A percentile compares a stretch with the other conserved stretches of the same genome.
Evolutionary conservation across 2,113 vertebrate genomes (phyloP).

Genomic region (Abramis brama): DNA sequence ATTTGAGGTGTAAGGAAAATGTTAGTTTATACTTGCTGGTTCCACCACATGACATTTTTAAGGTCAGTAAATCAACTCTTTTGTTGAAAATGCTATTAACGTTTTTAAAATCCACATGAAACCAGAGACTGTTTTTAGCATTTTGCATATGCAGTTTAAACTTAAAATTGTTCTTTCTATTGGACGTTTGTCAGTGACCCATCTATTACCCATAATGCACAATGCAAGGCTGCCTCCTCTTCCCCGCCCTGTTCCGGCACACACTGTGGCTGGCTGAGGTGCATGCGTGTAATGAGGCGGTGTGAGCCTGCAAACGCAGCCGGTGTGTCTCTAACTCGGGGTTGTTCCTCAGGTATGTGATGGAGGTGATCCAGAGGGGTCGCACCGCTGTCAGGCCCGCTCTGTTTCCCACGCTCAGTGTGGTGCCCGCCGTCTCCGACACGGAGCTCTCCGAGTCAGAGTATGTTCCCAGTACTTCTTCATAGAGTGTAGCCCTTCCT

Average conservation of each 20-base stretch:
- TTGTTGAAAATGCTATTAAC: neutral
- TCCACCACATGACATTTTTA: neutral
- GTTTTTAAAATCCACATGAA: neutral
- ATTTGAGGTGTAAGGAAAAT: neutral
- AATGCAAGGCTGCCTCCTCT: neutral
- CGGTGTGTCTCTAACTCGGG: slow-evolving; percentile 61
- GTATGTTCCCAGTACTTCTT: slow-evolving; percentile 69
- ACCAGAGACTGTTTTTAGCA: neutral
- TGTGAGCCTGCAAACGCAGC: neutral
- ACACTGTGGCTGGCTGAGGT: neutral
- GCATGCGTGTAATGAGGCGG: neutral
- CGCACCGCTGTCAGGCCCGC: slow-evolving; percentile 78
- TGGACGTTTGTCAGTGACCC: neutral
- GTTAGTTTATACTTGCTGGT: neutral
- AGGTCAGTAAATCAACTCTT: neutral
- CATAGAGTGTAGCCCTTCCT: slow-evolving; percentile 17
- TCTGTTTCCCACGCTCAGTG: slow-evolving; percentile 75
- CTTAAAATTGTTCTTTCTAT: neutral
- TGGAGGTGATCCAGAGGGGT: slow-evolving; percentile 87
- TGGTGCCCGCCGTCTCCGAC: slow-evolving; percentile 85
- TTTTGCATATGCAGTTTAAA: neutral
- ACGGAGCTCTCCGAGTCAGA: slow-evolving; percentile 83
- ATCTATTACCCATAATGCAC: neutral
- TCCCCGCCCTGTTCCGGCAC: neutral
- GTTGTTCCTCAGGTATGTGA: slow-evolving; percentile 85